Evolutionary conservation across 2,797 vertebrate genomes (phyloP).

Genomic region (Malacoraja senta): DNA sequence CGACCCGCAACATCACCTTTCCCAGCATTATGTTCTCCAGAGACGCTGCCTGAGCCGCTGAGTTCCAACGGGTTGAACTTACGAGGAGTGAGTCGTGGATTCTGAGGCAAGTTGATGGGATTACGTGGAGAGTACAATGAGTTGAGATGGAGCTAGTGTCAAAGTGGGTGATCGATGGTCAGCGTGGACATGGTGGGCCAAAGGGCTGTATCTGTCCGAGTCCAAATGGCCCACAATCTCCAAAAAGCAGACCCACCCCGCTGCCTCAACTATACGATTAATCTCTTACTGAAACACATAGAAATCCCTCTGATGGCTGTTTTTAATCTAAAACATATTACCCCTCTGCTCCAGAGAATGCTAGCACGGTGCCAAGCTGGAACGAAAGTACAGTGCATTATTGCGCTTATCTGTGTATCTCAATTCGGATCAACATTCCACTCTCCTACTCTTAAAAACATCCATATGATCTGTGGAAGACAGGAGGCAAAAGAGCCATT

Average conservation of each 20-base stretch:
- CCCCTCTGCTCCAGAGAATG: neutral
- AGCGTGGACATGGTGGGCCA: too few species aligned
- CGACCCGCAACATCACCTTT: too few species aligned
- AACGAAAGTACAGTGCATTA: neutral
- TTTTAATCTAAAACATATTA: conserved; percentile 1
- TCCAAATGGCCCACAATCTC: neutral
- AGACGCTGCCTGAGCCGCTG: too few species aligned
- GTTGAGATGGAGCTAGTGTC: too few species aligned
- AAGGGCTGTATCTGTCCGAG: neutral
- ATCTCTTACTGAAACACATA: neutral
- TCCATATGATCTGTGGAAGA: neutral
- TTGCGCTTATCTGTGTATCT: neutral
- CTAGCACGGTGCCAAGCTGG: neutral
- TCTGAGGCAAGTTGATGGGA: too few species aligned
- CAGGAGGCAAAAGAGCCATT: neutral
- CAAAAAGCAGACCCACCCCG: neutral
- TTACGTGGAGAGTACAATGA: too few species aligned
- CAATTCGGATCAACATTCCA: conserved; percentile 25
- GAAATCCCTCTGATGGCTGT: neutral
- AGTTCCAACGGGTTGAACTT: too few species aligned
- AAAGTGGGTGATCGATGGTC: too few species aligned
- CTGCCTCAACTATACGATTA: too few species aligned
- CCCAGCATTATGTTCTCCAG: too few species aligned
- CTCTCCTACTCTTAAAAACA: neutral
- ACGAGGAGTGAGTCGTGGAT: too few species aligned